Evolutionary conservation across 2,113 vertebrate genomes (phyloP).

Genomic region (Chlamydotis undulata): DNA sequence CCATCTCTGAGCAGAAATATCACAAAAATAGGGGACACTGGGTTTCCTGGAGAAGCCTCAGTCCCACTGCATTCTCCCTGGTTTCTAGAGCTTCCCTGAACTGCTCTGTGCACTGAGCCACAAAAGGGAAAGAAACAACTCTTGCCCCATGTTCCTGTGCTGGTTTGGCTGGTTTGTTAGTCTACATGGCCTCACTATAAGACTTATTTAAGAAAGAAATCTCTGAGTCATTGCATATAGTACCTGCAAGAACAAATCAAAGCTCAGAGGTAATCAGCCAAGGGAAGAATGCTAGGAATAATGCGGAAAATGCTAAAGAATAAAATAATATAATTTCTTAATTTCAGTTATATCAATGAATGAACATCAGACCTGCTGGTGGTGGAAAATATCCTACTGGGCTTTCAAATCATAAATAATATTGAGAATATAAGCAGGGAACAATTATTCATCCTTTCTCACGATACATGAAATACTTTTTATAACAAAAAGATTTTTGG

Average conservation of each 20-base stretch:
- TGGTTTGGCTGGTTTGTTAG: not conserved
- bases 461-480: not conserved
- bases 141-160: not conserved
- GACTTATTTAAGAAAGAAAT: not conserved
- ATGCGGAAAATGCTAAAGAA: not conserved
- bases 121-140: not conserved
- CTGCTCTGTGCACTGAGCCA: not conserved
- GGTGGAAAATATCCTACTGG: not conserved
- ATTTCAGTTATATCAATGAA: rapidly evolving
- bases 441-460: not conserved
- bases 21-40: not conserved
- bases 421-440: not conserved
- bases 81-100: not conserved
- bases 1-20: not conserved
- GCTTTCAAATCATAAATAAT: not conserved
- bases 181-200: not conserved
- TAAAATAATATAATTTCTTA: not conserved
- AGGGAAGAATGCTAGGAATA: not conserved
- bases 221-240: not conserved
- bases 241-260: not conserved
- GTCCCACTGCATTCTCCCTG: not conserved
- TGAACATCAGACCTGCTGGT: not conserved
- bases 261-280: not conserved
- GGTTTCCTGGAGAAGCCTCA: not conserved
- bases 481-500: not conserved